Evolutionary conservation across 2,888 invertebrate species (phyloP), one percentile per base, ranked within the genome.

Genomic region (Sinotaia quadrata): DNA sequence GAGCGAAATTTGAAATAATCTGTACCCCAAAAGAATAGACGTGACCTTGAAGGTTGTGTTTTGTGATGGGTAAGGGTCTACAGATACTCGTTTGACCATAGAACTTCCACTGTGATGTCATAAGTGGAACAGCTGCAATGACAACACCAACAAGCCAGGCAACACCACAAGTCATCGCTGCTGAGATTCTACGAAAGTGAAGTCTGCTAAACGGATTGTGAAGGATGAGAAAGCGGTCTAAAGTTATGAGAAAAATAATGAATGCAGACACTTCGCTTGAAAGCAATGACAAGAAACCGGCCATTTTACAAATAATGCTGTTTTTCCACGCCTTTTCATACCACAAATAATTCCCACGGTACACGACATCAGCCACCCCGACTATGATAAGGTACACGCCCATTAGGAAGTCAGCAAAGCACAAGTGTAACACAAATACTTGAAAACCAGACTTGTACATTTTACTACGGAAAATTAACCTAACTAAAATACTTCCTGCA

Each of bases 241-340:
- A 89, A 1, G 92, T 92, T 65, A 92, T 91, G 71, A 92, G 78
- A 0, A 91, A 90, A 15, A 92, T 87, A 59, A 91, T 89, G 71
- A 92, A 82, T 2, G 91, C 91, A 0, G 92, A 92, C 3, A 91
- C 91, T 82, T 92, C 91, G 69, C 91, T 91, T 67, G 91, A 91
- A 29, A 80, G n/a, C 2, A 76, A 71, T 0, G 78, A 71, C 27
- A 80, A 44, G 27, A 75, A 67, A 18, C 81, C 81, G 7, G 80
- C 76, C 62, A 80, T 4, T 29, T 73, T 65, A 61, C 81, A 81
- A 12, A 61, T 58, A 5, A 29, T 24, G 21, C 78, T 77, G 36
- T 67, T 68, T 37, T 75, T 69, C 81, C 81, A 81, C 7, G 69
- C 10, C 21, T 68, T 54, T 18, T 77, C 78, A 57, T 76, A 71